These are phyloP conservation scores for Mesembrinibis cayennensis DNA, from an alignment of 2,113 vertebrate species.

Conservation along the genomic window DNA sequence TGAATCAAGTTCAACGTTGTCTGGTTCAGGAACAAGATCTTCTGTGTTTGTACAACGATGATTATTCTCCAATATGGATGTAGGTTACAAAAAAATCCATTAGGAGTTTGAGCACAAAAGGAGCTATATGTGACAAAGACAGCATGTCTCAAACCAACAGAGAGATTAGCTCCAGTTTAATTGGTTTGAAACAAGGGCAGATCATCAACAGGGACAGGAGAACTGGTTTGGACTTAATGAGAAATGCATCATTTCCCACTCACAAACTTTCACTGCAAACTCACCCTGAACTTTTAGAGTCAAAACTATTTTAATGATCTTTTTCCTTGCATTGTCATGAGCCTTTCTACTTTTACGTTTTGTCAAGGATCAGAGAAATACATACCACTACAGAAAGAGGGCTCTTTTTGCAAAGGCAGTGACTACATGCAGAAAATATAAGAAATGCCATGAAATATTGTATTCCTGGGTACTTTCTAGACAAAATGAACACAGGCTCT, in stretches of 20 bases:
- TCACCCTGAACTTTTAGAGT: background rate
- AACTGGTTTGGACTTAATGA: constrained; percentile 46
- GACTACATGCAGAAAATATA: background rate
- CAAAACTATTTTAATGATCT: background rate
- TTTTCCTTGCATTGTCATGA: background rate
- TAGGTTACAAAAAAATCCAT: constrained; percentile 55
- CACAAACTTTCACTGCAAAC: background rate
- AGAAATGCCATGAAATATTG: background rate
- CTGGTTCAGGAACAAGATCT: background rate
- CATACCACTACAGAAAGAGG: background rate
- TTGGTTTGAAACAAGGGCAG: constrained; percentile 60
- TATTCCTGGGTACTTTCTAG: background rate
- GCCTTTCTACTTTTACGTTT: background rate
- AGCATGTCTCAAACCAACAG: constrained; percentile 43
- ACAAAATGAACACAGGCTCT: background rate
- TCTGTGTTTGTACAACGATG: background rate
- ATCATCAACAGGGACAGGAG: constrained; percentile 52
- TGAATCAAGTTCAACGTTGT: constrained; percentile 28
- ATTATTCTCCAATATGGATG: constrained; percentile 9
- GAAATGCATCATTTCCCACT: background rate
- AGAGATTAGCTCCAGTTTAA: constrained; percentile 54
- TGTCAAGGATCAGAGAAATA: background rate
- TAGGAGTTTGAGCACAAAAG: constrained; percentile 31
- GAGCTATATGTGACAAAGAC: constrained; percentile 40
- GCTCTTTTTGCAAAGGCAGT: background rate